Evolutionary conservation across 2,888 invertebrate species (phyloP), one percentile per base, ranked within the genome.

Genomic region (Melanophora roralis): DNA sequence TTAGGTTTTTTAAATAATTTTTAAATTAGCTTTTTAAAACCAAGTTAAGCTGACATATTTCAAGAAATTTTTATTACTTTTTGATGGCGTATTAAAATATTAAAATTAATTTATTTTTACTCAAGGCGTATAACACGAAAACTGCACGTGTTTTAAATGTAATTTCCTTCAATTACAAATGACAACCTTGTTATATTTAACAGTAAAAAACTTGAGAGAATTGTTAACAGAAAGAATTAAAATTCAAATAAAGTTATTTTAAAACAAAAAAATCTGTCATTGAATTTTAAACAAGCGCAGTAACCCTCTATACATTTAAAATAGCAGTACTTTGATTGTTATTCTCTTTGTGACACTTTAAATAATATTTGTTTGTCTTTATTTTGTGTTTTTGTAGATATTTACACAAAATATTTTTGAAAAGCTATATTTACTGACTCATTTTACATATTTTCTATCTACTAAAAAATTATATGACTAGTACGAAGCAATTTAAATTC

Each of bases 241-340:
- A 49, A 49, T 49, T 23, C 21, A 49, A 49, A 27, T 49, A 12
- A 49, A n/a, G 5, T 51, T 21, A 36, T n/a, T 32, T 32, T 38
- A 19, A 45, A 36, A 32, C 36, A 36, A 2, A 55, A 1, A 68
- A 57, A 57, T 45, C 19, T 14, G 57, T 47, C 59, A 32, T 51
- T 51, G 21, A 51, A 40, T 60, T 47, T 47, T 27, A 36, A 68
- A 34, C 55, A 57, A n/a, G 40, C 57, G 38, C 38, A 40, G 12
- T 23, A 7, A 21, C n/a, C 9, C 40, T 21, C 23, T 38, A 16
- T 34, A 16, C 16, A 9, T 45, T 3, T 45, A 1, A n/a, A n/a
- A n/a, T n/a, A n/a, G n/a, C n/a, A n/a, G n/a, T n/a, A n/a, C n/a
- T n/a, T n/a, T n/a, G n/a, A n/a, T n/a, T n/a, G n/a, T n/a, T n/a